phyloP scores from a whole-genome alignment of 2,113 vertebrate genomes.

The Puntigrus tetrazona region DNA sequence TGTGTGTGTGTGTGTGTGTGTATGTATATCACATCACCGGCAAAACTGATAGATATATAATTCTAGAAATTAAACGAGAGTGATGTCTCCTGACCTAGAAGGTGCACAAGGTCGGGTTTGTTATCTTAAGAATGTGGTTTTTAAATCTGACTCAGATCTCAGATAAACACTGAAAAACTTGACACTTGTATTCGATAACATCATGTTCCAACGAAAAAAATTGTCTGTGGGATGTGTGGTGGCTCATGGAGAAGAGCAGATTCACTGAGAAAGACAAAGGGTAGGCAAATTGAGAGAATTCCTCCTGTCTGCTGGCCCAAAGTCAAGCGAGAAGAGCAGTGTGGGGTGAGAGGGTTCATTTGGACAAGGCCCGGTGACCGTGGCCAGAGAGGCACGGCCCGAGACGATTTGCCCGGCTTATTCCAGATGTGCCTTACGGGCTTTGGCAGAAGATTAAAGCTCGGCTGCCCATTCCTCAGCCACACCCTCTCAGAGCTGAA shows the following conservation, averaged over 20 bases:
- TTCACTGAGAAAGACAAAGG: constrained; percentile 9
- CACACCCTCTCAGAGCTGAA: background rate
- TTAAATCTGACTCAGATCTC: too few relatives aligned
- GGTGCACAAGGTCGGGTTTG: constrained; percentile 1
- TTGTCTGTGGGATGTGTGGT: background rate
- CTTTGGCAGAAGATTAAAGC: constrained; percentile 29
- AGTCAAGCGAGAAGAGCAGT: constrained; percentile 12
- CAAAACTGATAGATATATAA: too few relatives aligned
- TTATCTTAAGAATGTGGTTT: background rate
- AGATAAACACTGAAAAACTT: background rate
- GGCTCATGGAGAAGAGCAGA: background rate
- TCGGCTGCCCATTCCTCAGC: constrained; percentile 9
- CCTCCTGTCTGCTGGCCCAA: constrained; percentile 51
- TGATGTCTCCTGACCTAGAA: background rate
- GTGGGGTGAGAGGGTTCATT: constrained; percentile 55
- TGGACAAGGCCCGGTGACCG: constrained; percentile 45
- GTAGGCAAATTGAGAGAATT: constrained; percentile 35
- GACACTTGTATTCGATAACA: background rate
- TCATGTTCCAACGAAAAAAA: background rate
- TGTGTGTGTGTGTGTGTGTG: too few relatives aligned
- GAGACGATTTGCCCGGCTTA: background rate
- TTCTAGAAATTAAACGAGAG: background rate
- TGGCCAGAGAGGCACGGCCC: constrained; percentile 19
- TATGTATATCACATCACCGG: too few relatives aligned
- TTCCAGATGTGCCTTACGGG: constrained; percentile 50